phyloP scores from a whole-genome alignment of 2,113 vertebrate genomes.

The Myanophis thanlyinensis region DNA sequence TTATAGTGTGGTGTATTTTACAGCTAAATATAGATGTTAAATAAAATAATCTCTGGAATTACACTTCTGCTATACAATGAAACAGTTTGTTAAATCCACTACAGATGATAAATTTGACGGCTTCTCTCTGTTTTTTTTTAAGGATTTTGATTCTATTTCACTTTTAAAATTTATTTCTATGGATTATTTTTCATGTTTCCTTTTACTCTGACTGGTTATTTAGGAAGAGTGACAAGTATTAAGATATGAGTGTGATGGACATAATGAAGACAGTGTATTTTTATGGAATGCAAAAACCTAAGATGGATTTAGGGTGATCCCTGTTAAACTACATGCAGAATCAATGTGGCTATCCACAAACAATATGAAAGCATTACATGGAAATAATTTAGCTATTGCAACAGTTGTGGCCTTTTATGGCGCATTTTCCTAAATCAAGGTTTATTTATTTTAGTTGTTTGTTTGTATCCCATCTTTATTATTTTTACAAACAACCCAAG shows the following conservation, averaged over 20 bases:
- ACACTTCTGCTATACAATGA: conserved; percentile 26
- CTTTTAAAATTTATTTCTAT: background rate
- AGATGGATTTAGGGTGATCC: background rate
- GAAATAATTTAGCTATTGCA: background rate
- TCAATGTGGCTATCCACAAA: background rate
- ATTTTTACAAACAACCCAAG: background rate
- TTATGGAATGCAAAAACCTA: background rate
- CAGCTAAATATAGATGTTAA: conserved; percentile 71
- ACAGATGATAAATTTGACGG: conserved; percentile 9
- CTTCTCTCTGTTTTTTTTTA: background rate
- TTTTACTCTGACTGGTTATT: background rate
- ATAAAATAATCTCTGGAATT: conserved; percentile 57
- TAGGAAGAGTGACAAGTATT: background rate
- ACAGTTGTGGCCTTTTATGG: background rate
- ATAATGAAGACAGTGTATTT: background rate
- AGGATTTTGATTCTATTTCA: background rate
- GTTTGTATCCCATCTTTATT: background rate
- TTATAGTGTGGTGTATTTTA: conserved; percentile 46
- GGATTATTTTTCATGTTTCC: background rate
- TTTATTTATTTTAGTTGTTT: background rate
- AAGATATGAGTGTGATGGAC: background rate
- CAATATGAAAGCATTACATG: background rate
- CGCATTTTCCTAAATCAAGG: background rate
- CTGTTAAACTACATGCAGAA: background rate
- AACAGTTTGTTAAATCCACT: conserved; percentile 24